Evolutionary conservation across 2,113 vertebrate genomes (phyloP), one percentile per base, ranked within the genome.

Genomic region (Eurypyga helias): DNA sequence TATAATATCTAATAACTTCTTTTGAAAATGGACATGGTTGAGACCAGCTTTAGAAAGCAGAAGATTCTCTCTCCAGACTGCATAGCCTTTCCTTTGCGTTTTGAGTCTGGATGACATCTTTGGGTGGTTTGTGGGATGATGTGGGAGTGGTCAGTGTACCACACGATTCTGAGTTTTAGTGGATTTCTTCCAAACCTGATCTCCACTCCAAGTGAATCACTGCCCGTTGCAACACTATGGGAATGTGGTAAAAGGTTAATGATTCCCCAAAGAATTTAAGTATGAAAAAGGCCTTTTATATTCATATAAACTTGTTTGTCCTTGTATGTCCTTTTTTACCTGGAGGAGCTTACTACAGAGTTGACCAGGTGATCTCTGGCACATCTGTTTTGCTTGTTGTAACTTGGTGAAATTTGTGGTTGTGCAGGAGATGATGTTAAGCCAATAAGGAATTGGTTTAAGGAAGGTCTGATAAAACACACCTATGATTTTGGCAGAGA

Each of bases 11-110:
- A 21, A 19, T 70, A 33, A 38, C 18, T 52, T 75, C 23, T 71
- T 21, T 77, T 25, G 20, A 52, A 88, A 90, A 51, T 46, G 36
- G 60, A 4, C 23, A 9, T 26, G 19, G 45, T 9, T 90, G 76
- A 86, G 60, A 62, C 15, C 46, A 6, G 9, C 51, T 78, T 43
- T 54, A 17, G 43, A 46, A 69, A 70, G 75, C 36, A 14, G 57
- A 57, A 87, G 58, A 15, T 67, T 51, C 0, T 0, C 13, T 82
- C 0, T 38, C 31, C 36, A 13, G 38, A 2, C 29, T 31, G 1
- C 6, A 2, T 19, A 46, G 55, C 71, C 66, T 89, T 90, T 88
- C 26, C 55, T 70, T 55, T 41, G 2, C 25, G 66, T 94, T 67
- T n/a, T 2, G 6, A 65, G 83, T 7, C 38, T 49, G 21, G 52